Conservation (phyloP, 30 jellyfish, hydroid and myxozoan genomes). For the Aurelia coerulea region DNA sequence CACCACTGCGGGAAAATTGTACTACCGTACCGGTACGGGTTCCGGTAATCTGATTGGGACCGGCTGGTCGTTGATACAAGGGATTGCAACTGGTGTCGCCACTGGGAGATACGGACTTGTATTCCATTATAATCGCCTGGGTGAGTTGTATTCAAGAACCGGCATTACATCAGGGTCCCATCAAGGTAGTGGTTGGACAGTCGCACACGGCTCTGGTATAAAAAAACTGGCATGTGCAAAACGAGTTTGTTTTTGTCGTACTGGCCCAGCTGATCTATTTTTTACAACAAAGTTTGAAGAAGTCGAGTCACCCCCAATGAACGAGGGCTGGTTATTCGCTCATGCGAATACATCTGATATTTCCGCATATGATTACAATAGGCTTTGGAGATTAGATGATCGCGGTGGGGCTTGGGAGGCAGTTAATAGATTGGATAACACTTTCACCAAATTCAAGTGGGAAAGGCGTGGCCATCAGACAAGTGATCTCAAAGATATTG, state of each 20-base stretch:
- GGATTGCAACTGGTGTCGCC: neutral
- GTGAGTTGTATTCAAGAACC: neutral
- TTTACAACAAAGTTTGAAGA: no score
- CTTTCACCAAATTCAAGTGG: neutral
- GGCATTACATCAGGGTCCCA: constrained; percentile 16
- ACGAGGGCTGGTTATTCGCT: neutral
- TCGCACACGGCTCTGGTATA: no score
- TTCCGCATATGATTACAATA: neutral
- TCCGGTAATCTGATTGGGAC: constrained; percentile 27
- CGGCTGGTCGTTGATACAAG: neutral
- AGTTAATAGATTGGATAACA: neutral
- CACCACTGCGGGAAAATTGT: neutral
- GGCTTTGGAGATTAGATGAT: constrained; percentile 15
- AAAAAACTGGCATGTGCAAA: no score
- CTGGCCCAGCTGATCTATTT: no score
- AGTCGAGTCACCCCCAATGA: no score
- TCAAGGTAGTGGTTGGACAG: constrained; percentile 8
- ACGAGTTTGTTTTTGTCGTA: no score
- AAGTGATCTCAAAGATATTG: neutral
- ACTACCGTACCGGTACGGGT: constrained; percentile 4
- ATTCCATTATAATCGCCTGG: neutral
- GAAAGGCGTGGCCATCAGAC: constrained; percentile 30
- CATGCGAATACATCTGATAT: neutral
- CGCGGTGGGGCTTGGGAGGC: constrained; percentile 15
- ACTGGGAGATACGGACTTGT: constrained; percentile 34